Conservation (phyloP, 2,888 invertebrate species). For the Tetragonisca angustula region DNA sequence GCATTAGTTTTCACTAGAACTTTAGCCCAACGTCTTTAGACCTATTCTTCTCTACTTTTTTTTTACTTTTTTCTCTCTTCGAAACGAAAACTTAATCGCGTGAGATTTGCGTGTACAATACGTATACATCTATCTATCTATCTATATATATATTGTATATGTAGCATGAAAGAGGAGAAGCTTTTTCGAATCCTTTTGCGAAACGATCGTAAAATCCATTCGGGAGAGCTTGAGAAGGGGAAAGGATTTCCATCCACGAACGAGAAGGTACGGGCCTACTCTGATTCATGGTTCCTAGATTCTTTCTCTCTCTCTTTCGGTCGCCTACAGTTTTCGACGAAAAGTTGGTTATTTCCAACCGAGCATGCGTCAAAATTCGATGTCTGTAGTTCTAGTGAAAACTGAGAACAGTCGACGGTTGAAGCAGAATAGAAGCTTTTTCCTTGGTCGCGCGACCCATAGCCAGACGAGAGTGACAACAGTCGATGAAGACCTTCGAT, state of each 20-base stretch:
- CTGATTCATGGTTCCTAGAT: conserved; percentile 17
- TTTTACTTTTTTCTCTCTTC: conserved; percentile 12
- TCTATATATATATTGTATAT: conserved; percentile 7
- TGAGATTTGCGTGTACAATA: conserved; percentile 47
- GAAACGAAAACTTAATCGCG: conserved; percentile 26
- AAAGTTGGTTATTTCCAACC: conserved; percentile 1
- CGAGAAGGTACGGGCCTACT: conserved; percentile 27
- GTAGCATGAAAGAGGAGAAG: conserved; percentile 49
- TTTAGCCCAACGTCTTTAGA: conserved; percentile 67
- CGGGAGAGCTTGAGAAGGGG: neutral
- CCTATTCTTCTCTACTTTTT: conserved; percentile 23
- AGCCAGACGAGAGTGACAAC: conserved; percentile 51
- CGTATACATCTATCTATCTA: neutral
- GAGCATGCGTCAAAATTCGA: conserved; percentile 55
- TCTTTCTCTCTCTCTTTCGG: conserved; percentile 5
- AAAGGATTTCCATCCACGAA: conserved; percentile 36
- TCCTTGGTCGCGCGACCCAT: conserved; percentile 62
- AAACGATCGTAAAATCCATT: conserved; percentile 10
- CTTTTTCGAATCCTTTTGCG: conserved; percentile 34
- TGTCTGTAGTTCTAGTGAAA: conserved; percentile 77
- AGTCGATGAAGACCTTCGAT: conserved; percentile 24
- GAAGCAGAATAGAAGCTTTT: conserved; percentile 34
- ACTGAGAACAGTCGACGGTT: conserved; percentile 61
- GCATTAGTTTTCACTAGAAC: conserved; percentile 79
- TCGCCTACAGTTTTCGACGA: conserved; percentile 12